Base-by-base conservation (phyloP, 1,140 invertebrate species). In the Cherax destructor region DNA sequence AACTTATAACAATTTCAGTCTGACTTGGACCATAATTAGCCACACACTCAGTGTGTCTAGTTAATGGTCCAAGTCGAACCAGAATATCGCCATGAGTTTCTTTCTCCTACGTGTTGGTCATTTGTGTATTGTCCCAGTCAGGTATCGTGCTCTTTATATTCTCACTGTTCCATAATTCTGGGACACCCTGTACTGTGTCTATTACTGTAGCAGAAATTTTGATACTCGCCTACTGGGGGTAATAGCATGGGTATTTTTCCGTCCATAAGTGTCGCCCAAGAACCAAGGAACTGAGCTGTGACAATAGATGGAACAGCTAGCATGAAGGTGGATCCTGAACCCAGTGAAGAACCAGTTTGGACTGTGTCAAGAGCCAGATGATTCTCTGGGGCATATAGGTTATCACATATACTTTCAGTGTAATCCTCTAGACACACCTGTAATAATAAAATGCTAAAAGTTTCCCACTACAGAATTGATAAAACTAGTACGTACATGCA, bases 161-260 rank as follows among this genome's bases (percentile, higher is more conserved):
- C 30, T 41, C 30, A 41, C 30, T 41, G 30, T 41, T 41, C 30
- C 30, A 41, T 41, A 41, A 41, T 21, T 18, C 0, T 11, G 24
- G 16, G 13, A 85, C 49, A 2, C 13, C 0, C 13, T 74, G 21
- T 13, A 13, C 74, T 77, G 1, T 77, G 16, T 24, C 13, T 24
- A 24, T 24, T 24, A 81, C 9, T 49, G 18, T 24, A 52, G n/a
- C 4, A 4, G 13, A 56, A 18, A 18, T 59, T 52, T 24, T 50
- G n/a, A 83, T 41, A 65, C 69, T 94, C 94, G 47, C 95, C 95
- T 77, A 95, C 81, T 16, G 94, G 94, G 6, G 95, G 95, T n/a
- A 95, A 85, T 1, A 95, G 88, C 74, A 96, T 93, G 10, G 95
- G 94, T 52, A 94, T n/a, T 91, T 93, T 95, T 95, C 56, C 95